A percentile compares a stretch with the other conserved stretches of the same genome.
These are phyloP conservation scores for Ariopsis seemanni DNA, from an alignment of 2,113 vertebrate species.

Conservation along the genomic window DNA sequence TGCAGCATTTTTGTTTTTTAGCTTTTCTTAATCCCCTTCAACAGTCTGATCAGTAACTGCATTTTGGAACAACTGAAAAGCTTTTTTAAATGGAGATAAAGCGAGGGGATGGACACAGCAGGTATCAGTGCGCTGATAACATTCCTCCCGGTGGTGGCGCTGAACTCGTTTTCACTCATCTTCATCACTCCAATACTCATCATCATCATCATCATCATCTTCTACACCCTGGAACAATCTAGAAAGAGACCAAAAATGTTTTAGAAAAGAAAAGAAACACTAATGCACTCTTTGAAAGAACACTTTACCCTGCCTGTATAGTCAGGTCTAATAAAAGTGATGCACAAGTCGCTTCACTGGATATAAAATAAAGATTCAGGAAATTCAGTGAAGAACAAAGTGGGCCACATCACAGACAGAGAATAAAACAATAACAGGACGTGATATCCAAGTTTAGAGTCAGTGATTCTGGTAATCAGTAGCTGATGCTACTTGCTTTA, in stretches of 20 bases:
- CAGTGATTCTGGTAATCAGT: too few species aligned
- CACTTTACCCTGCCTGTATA: too few species aligned
- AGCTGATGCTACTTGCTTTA: too few species aligned
- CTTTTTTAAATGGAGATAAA: not conserved
- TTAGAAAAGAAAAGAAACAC: not conserved
- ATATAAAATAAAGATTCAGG: too few species aligned
- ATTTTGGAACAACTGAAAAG: not conserved
- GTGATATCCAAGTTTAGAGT: too few species aligned
- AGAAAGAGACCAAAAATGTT: conserved; percentile 27
- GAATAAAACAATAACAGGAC: too few species aligned
- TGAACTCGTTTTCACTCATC: conserved; percentile 64
- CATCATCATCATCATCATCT: conserved; percentile 67
- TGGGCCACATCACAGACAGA: too few species aligned
- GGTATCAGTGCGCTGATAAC: not conserved
- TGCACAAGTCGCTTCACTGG: not conserved
- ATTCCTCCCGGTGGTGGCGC: conserved; percentile 45
- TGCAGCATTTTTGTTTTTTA: not conserved
- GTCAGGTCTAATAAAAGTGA: not conserved
- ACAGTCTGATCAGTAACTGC: not conserved
- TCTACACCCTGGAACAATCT: conserved; percentile 75
- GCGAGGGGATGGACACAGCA: not conserved
- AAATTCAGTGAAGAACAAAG: too few species aligned
- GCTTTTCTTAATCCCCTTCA: not conserved
- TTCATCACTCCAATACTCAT: conserved; percentile 70
- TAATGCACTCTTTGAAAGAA: not conserved